A percentile compares a stretch with the other conserved stretches of the same genome.
phyloP scores from a whole-genome alignment of 2,888 invertebrate genomes.

The Cheilosia scutellata region DNA sequence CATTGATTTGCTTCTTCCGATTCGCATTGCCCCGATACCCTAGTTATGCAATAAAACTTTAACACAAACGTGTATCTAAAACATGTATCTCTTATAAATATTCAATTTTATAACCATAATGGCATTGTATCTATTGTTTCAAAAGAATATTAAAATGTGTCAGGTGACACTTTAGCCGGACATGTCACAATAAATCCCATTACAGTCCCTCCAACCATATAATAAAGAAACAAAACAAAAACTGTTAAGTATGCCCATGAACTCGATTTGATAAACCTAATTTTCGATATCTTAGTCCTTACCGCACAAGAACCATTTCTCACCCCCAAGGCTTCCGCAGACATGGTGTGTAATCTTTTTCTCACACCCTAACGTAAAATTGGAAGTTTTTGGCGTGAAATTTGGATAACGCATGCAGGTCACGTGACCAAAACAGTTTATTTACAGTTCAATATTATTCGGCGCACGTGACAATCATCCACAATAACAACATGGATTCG shows the following conservation, averaged over 20 bases:
- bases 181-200: not conserved
- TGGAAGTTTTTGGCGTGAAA: constrained; percentile 72
- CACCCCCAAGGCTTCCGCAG: constrained; percentile 43
- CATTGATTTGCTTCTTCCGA: too few relatives aligned
- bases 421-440: constrained; percentile 78
- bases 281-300: constrained; percentile 67
- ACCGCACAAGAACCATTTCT: constrained; percentile 65
- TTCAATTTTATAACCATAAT: too few relatives aligned
- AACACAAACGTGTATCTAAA: too few relatives aligned
- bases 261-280: constrained; percentile 74
- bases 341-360: constrained; percentile 47
- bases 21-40: too few relatives aligned
- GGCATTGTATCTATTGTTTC: too few relatives aligned
- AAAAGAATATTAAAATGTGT: too few relatives aligned
- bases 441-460: constrained; percentile 79
- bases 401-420: constrained; percentile 77
- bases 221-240: constrained; percentile 53
- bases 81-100: too few relatives aligned
- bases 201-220: constrained; percentile 3
- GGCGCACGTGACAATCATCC: constrained; percentile 77
- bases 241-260: constrained; percentile 69
- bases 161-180: not conserved
- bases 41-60: too few relatives aligned
- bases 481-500: constrained; percentile 49
- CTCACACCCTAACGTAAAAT: constrained; percentile 55